Conservation (phyloP, 2,113 vertebrate species). For the Psittacara wagleri region DNA sequence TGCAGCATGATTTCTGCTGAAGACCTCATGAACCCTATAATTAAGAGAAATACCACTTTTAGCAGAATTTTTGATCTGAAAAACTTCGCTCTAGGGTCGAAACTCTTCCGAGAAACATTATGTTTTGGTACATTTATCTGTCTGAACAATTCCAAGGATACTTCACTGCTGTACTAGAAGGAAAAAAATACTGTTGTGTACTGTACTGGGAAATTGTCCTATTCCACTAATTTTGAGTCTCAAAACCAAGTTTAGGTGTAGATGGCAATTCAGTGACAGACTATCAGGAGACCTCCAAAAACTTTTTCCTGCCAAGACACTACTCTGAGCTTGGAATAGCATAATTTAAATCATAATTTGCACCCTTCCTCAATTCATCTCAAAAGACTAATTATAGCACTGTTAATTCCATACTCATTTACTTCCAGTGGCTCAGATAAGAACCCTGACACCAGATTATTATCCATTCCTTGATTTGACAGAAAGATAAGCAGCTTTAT, state of each 20-base stretch:
- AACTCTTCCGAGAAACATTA: neutral
- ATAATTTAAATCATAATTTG: neutral
- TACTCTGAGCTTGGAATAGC: neutral
- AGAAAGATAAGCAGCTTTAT: neutral
- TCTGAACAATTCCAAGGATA: neutral
- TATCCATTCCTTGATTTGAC: neutral
- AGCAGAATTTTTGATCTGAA: neutral
- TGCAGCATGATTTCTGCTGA: conserved; percentile 76
- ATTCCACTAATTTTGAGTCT: neutral
- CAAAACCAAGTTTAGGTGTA: neutral
- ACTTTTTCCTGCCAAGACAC: neutral
- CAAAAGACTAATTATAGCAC: conserved; percentile 13
- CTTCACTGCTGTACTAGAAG: neutral
- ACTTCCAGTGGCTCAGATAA: neutral
- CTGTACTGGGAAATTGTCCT: neutral
- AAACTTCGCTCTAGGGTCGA: neutral
- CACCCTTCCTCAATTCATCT: neutral
- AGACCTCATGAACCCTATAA: conserved; percentile 78
- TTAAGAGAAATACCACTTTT: neutral
- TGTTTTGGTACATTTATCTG: neutral
- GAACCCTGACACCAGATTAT: conserved; percentile 28
- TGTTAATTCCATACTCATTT: conserved; percentile 11
- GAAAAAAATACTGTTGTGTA: neutral
- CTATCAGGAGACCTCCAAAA: neutral
- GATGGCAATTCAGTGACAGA: neutral